These are phyloP conservation scores for Bos indicus DNA, from an alignment of 2,113 vertebrate species.

Conservation along the genomic window DNA sequence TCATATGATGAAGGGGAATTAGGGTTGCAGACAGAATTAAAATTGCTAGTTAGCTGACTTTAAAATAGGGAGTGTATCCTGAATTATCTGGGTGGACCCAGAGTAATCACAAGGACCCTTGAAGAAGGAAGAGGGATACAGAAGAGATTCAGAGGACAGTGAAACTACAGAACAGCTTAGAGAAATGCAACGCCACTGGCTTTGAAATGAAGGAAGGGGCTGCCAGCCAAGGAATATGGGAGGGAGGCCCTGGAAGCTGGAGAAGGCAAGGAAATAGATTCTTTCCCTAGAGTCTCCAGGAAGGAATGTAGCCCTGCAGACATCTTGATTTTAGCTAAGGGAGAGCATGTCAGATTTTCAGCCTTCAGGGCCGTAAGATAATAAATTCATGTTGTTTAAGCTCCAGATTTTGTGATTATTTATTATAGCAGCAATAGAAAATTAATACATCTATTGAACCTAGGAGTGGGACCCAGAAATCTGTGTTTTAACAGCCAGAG, in stretches of 20 bases:
- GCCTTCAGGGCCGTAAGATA: too few species aligned
- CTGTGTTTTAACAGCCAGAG: not conserved
- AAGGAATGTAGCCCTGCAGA: not conserved
- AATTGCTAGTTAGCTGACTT: not conserved
- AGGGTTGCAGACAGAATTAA: not conserved
- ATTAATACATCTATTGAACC: too few species aligned
- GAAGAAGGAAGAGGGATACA: not conserved
- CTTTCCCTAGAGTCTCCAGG: not conserved
- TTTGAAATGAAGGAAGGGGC: not conserved
- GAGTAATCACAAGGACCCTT: not conserved
- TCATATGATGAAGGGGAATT: not conserved
- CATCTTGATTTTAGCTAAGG: not conserved
- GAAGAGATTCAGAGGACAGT: not conserved
- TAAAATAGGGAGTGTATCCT: not conserved
- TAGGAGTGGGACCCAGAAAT: not conserved
- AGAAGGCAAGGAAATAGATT: not conserved
- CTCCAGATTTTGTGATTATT: not conserved
- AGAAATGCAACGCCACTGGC: not conserved
- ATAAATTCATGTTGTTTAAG: not conserved
- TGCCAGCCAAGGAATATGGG: not conserved
- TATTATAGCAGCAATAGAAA: not conserved
- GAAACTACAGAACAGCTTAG: not conserved
- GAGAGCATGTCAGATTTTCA: not conserved
- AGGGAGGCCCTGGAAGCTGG: not conserved
- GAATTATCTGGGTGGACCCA: not conserved